These are phyloP conservation scores for Brachypteracias leptosomus DNA, from an alignment of 2,113 vertebrate species.

Conservation along the genomic window DNA sequence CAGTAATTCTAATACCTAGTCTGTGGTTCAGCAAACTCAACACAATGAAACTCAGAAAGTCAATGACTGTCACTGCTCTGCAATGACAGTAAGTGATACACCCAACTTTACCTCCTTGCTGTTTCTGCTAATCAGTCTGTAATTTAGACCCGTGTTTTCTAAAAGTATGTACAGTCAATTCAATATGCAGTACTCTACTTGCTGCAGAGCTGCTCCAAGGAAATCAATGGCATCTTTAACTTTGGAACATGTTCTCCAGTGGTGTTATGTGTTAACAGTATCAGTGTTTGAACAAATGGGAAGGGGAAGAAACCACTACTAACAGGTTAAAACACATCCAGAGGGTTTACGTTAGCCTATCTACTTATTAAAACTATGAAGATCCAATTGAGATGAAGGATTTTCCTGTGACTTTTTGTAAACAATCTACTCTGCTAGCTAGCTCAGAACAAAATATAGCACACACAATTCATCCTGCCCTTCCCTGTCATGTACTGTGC, in stretches of 20 bases:
- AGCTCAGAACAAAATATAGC: background rate
- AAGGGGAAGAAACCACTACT: background rate
- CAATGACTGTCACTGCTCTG: background rate
- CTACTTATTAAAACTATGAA: background rate
- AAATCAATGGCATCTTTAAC: background rate
- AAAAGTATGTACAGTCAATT: background rate
- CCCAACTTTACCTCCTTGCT: background rate
- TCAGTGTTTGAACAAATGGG: background rate
- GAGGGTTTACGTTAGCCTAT: background rate
- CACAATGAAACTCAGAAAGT: background rate
- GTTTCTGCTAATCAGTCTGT: background rate
- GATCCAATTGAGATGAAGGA: background rate
- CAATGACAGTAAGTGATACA: background rate
- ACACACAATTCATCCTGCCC: background rate
- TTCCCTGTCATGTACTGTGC: background rate
- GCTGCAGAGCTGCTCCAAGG: background rate
- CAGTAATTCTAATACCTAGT: accelerated
- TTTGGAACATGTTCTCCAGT: background rate
- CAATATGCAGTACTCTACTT: background rate
- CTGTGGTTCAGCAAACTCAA: background rate
- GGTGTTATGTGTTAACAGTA: background rate
- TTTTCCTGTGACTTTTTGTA: background rate
- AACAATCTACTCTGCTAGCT: background rate
- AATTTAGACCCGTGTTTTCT: background rate
- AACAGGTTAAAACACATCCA: background rate